Conservation (phyloP, 2,113 vertebrate species). For the Lontra canadensis region DNA sequence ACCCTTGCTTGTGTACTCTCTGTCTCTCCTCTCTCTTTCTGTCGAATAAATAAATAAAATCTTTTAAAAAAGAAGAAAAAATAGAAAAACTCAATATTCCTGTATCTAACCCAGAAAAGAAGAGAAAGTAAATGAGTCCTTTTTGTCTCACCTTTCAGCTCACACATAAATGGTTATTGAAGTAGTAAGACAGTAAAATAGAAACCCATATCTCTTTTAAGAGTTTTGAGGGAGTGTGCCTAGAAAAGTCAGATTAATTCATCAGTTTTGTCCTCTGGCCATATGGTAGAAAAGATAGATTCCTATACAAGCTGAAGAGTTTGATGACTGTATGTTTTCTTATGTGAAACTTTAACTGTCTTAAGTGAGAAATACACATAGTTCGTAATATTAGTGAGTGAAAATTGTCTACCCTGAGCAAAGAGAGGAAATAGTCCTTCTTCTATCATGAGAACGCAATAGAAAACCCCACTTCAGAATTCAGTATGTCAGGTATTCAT, state of each 20-base stretch:
- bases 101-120: not conserved
- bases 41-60: too few species aligned
- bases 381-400: not conserved
- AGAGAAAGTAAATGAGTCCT: not conserved
- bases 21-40: too few species aligned
- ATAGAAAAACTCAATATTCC: not conserved
- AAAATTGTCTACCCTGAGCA: not conserved
- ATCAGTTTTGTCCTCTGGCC: not conserved
- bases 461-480: not conserved
- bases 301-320: not conserved
- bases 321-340: not conserved
- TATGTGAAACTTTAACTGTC: not conserved
- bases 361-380: not conserved
- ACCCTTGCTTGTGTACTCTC: too few species aligned
- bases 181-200: not conserved
- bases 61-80: not conserved
- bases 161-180: not conserved
- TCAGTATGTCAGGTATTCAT: not conserved
- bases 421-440: not conserved
- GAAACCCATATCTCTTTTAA: not conserved
- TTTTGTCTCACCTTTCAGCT: conserved; percentile 31
- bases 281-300: not conserved
- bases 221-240: conserved; percentile 32
- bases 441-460: not conserved
- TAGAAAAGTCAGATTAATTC: conserved; percentile 40